Evolutionary conservation across 2,797 vertebrate genomes (phyloP), one percentile per base, ranked within the genome.

Genomic region (Pseudopleuronectes americanus): DNA sequence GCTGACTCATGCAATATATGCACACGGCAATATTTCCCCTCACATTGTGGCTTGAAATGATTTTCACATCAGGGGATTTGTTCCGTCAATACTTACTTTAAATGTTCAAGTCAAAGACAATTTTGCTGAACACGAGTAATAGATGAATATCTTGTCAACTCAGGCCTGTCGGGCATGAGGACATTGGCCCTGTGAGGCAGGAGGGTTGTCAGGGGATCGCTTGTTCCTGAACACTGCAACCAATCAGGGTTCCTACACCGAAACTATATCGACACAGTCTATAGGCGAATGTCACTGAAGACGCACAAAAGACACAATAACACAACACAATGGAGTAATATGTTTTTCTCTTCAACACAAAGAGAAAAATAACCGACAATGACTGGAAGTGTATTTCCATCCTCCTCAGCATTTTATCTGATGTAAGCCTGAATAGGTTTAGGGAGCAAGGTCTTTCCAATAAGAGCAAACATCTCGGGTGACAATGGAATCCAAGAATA

Each of bases 1-100:
- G 23, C 24, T 28, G 49, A 31, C 19, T 60, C 4, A 1, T 63
- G 14, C 65, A 59, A 36, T 63, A 21, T 62, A 71, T 62, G 28
- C 10, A 61, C 23, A 22, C 24, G 19, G 13, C 55, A 58, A 12
- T 17, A 36, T 22, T 60, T 61, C 19, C 33, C 57, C 21, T 24
- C 1, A 0, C 19, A 65, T 17, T 65, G 23, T 61, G 10, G 14
- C 56, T 58, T 2, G 12, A 51, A 70, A 57, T 62, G 5, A 56
- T 8, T 2, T 63, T 51, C 21, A 57, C 24, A 60, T 54, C 31
- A 54, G 26, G 33, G 58, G 16, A 55, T 38, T 49, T 66, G 22
- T 54, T 24, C 23, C 2, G 10, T 63, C 57, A 59, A 48, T 74
- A 70, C 19, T 23, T 26, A 14, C 8, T 10, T 63, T 21, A 48